A percentile compares a stretch with the other conserved stretches of the same genome.
phyloP scores from a whole-genome alignment of 2,888 invertebrate genomes.

The Tachina grossa region DNA sequence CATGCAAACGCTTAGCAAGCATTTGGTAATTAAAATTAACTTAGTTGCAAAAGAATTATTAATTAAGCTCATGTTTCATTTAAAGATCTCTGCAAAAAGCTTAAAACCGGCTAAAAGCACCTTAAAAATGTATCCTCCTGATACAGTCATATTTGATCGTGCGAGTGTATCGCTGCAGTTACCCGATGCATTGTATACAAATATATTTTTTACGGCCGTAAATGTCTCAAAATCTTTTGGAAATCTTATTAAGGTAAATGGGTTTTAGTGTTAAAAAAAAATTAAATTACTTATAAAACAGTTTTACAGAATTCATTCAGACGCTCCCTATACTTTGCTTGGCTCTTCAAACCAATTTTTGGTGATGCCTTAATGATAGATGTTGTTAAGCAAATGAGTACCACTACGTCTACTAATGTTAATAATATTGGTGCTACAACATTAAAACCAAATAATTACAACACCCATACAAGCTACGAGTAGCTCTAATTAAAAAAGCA shows the following conservation, averaged over 20 bases:
- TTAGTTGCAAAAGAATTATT: not conserved
- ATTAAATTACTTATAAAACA: not conserved
- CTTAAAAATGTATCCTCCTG: conserved; percentile 81
- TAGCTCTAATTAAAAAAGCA: not conserved
- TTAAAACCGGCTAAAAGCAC: conserved; percentile 72
- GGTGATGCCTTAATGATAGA: conserved; percentile 88
- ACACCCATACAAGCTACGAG: too few relatives aligned
- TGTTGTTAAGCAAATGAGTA: conserved; percentile 82
- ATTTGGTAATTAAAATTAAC: not conserved
- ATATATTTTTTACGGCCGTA: conserved; percentile 85
- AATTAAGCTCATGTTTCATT: conserved; percentile 11
- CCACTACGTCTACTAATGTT: conserved; percentile 73
- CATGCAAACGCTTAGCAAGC: not conserved
- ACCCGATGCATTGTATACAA: conserved; percentile 85
- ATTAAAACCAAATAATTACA: not conserved
- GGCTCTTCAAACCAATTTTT: conserved; percentile 89
- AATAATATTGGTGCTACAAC: not conserved
- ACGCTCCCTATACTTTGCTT: conserved; percentile 87
- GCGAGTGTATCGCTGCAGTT: conserved; percentile 85
- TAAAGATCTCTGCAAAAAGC: conserved; percentile 44
- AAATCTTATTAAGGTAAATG: conserved; percentile 84
- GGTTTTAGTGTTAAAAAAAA: not conserved
- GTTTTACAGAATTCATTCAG: conserved; percentile 89
- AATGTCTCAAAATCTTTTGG: conserved; percentile 85
- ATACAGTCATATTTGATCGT: conserved; percentile 84